phyloP scores from a whole-genome alignment of 2,797 vertebrate genomes.

The Siniperca undulata region DNA sequence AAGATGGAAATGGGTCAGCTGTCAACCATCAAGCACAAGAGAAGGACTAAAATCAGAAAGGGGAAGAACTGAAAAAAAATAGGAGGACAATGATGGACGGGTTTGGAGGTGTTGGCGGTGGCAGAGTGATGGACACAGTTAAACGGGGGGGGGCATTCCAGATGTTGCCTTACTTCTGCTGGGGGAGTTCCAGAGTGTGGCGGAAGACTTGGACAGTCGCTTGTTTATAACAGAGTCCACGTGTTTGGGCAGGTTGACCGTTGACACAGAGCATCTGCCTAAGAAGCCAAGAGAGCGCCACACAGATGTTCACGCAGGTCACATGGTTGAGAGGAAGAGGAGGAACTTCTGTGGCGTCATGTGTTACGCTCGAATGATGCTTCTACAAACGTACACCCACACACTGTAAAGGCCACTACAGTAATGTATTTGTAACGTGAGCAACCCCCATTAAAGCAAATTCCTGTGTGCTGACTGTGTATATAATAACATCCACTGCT shows the following conservation, averaged over 20 bases:
- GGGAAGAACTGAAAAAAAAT: slow-evolving; percentile 59
- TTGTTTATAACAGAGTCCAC: slow-evolving; percentile 99
- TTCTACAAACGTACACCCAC: slow-evolving; percentile 32
- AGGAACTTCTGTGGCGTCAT: slow-evolving; percentile 41
- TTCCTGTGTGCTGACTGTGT: not conserved
- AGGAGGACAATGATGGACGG: slow-evolving; percentile 68
- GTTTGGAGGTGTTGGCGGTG: slow-evolving; percentile 61
- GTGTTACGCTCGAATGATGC: slow-evolving; percentile 24
- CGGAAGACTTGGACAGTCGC: slow-evolving; percentile 99
- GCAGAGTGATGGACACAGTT: slow-evolving; percentile 71
- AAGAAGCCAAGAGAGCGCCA: slow-evolving; percentile 89
- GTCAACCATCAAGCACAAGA: slow-evolving; percentile 65
- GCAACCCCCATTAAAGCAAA: not conserved
- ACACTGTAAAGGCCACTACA: not conserved
- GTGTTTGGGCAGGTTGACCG: slow-evolving; percentile 99
- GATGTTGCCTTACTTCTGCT: slow-evolving; percentile 95
- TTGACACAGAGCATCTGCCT: slow-evolving; percentile 98
- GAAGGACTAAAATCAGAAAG: slow-evolving; percentile 62
- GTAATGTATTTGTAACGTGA: not conserved
- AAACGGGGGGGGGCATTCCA: slow-evolving; percentile 64
- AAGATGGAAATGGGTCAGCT: slow-evolving; percentile 70
- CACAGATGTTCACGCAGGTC: slow-evolving; percentile 82
- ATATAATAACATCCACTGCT: slow-evolving; percentile 8
- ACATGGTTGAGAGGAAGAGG: slow-evolving; percentile 56
- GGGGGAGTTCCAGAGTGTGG: slow-evolving; percentile 99